A percentile compares a stretch with the other conserved stretches of the same genome.
phyloP scores from a whole-genome alignment of 2,888 invertebrate species.

The Bimastos eiseni region DNA sequence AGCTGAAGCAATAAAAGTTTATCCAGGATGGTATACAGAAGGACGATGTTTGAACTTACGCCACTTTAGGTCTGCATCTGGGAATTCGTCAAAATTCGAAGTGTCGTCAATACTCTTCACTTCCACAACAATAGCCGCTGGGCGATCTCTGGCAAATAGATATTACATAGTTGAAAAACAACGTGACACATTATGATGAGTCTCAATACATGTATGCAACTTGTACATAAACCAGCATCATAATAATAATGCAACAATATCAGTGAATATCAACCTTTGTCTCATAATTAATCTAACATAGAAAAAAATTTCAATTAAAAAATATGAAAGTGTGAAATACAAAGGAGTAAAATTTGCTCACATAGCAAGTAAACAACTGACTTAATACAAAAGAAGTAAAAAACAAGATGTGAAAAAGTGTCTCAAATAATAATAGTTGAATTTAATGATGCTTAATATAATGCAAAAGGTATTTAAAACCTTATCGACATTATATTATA shows the following conservation, averaged over 20 bases:
- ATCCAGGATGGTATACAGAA: not conserved
- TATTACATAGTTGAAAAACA: not conserved
- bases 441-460: not conserved
- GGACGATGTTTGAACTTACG: conserved; percentile 38
- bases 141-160: conserved; percentile 73
- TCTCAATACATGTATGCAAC: not conserved
- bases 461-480: not conserved
- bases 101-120: conserved; percentile 99
- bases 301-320: not conserved
- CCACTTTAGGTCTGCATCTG: conserved; percentile 90
- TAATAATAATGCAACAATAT: no score
- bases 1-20: not conserved
- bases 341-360: not conserved
- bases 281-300: no score
- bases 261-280: no score
- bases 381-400: not conserved
- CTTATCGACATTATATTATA: not conserved
- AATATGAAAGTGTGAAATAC: not conserved
- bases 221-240: not conserved
- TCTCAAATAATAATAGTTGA: not conserved
- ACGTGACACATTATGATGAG: not conserved
- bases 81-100: conserved; percentile 99
- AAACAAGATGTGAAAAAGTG: not conserved
- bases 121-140: conserved; percentile 95
- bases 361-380: not conserved